These are phyloP conservation scores for Clarias platycephalus DNA, from an alignment of 2,797 vertebrate species.

Conservation along the genomic window DNA sequence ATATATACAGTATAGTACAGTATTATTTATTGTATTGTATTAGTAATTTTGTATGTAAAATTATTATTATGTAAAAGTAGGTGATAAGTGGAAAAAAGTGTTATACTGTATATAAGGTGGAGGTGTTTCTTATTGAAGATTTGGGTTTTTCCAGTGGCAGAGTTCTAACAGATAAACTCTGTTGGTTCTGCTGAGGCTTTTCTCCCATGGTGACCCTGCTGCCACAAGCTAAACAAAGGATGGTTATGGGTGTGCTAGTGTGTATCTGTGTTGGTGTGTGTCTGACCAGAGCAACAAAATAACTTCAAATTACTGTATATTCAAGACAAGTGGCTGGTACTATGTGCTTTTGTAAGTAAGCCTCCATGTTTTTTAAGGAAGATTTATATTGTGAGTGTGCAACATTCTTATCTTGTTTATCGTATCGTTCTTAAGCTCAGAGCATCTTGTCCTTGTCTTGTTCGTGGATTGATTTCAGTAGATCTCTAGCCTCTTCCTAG, in stretches of 20 bases:
- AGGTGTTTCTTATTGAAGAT: slow-evolving; percentile 39
- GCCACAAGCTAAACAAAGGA: slow-evolving; percentile 60
- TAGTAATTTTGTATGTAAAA: too few relatives aligned
- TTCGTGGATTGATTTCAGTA: slow-evolving; percentile 24
- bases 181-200: not conserved
- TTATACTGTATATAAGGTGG: not conserved
- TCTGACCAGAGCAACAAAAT: not conserved
- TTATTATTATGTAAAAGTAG: too few relatives aligned
- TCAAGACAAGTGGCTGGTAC: not conserved
- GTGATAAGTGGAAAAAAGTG: not conserved
- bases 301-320: not conserved
- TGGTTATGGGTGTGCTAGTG: not conserved
- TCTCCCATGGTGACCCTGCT: slow-evolving; percentile 65
- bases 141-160: slow-evolving; percentile 35
- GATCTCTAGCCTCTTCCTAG: not conserved
- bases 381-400: slow-evolving; percentile 9
- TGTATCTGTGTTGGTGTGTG: not conserved
- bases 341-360: slow-evolving; percentile 18
- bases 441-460: slow-evolving; percentile 20
- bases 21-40: too few relatives aligned
- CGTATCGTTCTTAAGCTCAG: not conserved
- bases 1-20: not conserved
- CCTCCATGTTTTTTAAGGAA: slow-evolving; percentile 3
- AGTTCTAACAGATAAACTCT: slow-evolving; percentile 53
- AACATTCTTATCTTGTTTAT: slow-evolving; percentile 17